phyloP scores from a whole-genome alignment of 2,888 invertebrate genomes.

The Amphipoea oculea region DNA sequence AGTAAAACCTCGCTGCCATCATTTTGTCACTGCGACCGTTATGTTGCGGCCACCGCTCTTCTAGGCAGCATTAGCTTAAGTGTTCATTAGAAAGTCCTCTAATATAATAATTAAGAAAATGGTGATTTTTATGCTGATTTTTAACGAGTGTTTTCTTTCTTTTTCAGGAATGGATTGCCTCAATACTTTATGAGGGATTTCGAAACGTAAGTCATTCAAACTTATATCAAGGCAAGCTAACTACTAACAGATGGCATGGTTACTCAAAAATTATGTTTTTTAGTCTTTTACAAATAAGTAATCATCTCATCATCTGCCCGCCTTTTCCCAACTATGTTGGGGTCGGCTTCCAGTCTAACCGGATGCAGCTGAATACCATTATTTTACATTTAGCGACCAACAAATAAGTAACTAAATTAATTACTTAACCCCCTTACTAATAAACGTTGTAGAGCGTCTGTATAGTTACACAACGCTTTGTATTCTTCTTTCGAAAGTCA shows the following conservation, averaged over 20 bases:
- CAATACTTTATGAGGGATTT: not conserved
- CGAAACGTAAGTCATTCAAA: constrained; percentile 39
- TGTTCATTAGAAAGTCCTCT: not conserved
- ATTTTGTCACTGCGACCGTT: no score
- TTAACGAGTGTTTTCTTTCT: constrained; percentile 14
- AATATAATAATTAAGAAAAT: not conserved
- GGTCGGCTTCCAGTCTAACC: no score
- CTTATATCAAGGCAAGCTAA: not conserved
- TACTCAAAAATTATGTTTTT: not conserved
- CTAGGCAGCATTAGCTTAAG: not conserved
- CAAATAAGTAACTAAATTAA: not conserved
- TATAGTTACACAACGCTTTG: no score
- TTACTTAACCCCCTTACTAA: no score
- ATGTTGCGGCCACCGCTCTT: not conserved
- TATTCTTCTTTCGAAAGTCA: no score
- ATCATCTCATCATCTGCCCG: no score
- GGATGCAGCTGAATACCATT: no score
- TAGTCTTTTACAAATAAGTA: not conserved
- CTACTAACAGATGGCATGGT: not conserved
- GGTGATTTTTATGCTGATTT: not conserved
- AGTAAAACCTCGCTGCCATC: no score
- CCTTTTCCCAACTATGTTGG: no score
- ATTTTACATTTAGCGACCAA: no score
- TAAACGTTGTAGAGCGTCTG: no score
- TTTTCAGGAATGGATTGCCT: constrained; percentile 55